Percentiles rank a stretch among this genome's conserved stretches.
Conservation (phyloP, 2,113 vertebrate genomes). For the Thymallus thymallus region DNA sequence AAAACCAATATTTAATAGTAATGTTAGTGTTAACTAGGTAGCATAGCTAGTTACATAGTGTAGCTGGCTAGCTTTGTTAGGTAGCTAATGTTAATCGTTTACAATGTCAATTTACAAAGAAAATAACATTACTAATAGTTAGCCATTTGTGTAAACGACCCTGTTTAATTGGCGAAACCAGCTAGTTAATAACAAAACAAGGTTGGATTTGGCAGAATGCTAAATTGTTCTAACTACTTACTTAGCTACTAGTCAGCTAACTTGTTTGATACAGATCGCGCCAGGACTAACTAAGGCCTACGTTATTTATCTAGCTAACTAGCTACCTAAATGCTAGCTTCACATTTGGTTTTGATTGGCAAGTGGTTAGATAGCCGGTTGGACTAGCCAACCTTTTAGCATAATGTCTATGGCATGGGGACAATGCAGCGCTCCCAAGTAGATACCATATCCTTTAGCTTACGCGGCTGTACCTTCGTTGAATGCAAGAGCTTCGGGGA, state of each 20-base stretch:
- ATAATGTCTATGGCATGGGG: neutral
- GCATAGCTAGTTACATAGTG: no score
- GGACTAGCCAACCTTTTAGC: neutral
- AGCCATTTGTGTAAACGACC: no score
- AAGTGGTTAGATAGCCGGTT: neutral
- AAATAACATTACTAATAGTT: no score
- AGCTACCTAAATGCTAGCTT: neutral
- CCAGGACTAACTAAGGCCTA: neutral
- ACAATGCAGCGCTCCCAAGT: neutral
- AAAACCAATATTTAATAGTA: no score
- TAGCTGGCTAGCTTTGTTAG: no score
- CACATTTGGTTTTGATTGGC: neutral
- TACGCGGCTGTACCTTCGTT: neutral
- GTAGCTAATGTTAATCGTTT: no score
- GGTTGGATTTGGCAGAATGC: no score
- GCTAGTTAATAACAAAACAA: no score
- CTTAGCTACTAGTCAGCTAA: neutral
- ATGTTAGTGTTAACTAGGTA: no score
- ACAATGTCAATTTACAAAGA: no score
- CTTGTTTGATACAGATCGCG: neutral
- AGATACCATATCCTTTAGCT: slow-evolving; percentile 64
- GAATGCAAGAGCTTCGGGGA: slow-evolving; percentile 76
- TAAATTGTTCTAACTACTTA: no score
- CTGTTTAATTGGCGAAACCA: no score
- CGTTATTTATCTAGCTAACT: neutral